Evolutionary conservation across 1,140 invertebrate genomes (phyloP).

Genomic region (Andricus grossulariae): DNA sequence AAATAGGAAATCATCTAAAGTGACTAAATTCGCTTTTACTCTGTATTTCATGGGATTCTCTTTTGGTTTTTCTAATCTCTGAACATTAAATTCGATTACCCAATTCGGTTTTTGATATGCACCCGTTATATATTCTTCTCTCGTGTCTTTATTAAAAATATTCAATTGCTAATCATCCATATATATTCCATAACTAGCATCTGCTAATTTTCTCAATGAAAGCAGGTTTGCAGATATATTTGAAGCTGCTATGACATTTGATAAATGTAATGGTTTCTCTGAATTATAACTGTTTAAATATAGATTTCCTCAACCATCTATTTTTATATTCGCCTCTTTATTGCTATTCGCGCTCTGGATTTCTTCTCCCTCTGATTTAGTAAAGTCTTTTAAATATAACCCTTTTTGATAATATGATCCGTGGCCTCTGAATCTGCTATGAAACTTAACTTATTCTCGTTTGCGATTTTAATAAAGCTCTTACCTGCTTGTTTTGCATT

Average conservation of each 20-base stretch:
- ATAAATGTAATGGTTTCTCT: slow-evolving; percentile 27
- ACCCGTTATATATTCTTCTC: not conserved
- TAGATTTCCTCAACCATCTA: slow-evolving; percentile 38
- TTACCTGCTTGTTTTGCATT: no score
- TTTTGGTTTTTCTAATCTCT: no score
- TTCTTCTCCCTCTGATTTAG: slow-evolving; percentile 14
- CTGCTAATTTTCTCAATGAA: slow-evolving; percentile 43
- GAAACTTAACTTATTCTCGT: slow-evolving; percentile 30
- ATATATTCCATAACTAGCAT: slow-evolving; percentile 31
- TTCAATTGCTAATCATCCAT: slow-evolving; percentile 11
- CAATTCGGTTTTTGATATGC: slow-evolving; percentile 39
- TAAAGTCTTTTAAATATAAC: no score
- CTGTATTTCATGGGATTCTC: slow-evolving; percentile 34
- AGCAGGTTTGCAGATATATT: slow-evolving; percentile 42
- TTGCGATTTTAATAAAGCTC: no score
- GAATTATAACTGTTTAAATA: slow-evolving; percentile 16
- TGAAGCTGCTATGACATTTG: slow-evolving; percentile 35
- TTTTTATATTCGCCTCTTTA: slow-evolving; percentile 37
- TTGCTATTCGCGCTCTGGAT: slow-evolving; percentile 48
- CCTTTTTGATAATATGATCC: no score
- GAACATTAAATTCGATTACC: slow-evolving; percentile 33
- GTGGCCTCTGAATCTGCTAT: no score
- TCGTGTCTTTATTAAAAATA: not conserved
- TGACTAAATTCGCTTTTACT: slow-evolving; percentile 33
- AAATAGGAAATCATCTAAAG: not conserved